phyloP scores from a whole-genome alignment of 1,140 invertebrate genomes.

The Drosophila kanapiae region DNA sequence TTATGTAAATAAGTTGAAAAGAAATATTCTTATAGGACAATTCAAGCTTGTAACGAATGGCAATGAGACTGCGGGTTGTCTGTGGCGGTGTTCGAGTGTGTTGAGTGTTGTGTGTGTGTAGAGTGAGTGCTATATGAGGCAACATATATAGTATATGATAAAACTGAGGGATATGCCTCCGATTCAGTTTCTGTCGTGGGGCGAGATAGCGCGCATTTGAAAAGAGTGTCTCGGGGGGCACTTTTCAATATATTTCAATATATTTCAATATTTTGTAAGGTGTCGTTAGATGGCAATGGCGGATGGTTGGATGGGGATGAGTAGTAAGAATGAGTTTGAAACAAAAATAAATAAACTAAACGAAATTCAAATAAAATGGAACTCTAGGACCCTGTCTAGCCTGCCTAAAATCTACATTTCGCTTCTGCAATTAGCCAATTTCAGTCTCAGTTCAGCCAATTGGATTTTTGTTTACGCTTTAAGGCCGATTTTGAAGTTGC shows the following conservation, averaged over 20 bases:
- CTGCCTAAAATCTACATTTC: conserved; percentile 24
- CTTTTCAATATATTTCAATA: conserved; percentile 39
- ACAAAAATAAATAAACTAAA: conserved; percentile 27
- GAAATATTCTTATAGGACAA: conserved; percentile 60
- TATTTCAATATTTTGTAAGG: conserved; percentile 12
- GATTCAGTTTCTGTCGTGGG: conserved; percentile 26
- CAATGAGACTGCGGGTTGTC: conserved; percentile 44
- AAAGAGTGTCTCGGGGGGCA: conserved; percentile 70
- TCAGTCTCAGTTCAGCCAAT: conserved; percentile 63
- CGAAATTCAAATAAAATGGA: conserved; percentile 20
- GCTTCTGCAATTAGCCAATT: conserved; percentile 64
- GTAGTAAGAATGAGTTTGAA: conserved; percentile 47
- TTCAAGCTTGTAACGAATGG: conserved; percentile 65
- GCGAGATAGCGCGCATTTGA: conserved; percentile 64
- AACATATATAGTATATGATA: conserved; percentile 26
- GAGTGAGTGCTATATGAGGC: conserved; percentile 28
- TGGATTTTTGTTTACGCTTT: conserved; percentile 84
- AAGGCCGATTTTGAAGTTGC: conserved; percentile 70
- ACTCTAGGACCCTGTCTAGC: conserved; percentile 26
- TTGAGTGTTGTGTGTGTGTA: conserved; percentile 5
- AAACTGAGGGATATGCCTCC: conserved; percentile 47
- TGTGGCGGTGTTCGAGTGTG: conserved; percentile 2
- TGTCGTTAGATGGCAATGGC: conserved; percentile 56
- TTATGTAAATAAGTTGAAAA: conserved; percentile 73
- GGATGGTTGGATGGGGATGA: conserved; percentile 42